Percentiles rank a stretch among this genome's conserved stretches.
Conservation (phyloP, 2,888 invertebrate species). For the Tigriopus californicus region DNA sequence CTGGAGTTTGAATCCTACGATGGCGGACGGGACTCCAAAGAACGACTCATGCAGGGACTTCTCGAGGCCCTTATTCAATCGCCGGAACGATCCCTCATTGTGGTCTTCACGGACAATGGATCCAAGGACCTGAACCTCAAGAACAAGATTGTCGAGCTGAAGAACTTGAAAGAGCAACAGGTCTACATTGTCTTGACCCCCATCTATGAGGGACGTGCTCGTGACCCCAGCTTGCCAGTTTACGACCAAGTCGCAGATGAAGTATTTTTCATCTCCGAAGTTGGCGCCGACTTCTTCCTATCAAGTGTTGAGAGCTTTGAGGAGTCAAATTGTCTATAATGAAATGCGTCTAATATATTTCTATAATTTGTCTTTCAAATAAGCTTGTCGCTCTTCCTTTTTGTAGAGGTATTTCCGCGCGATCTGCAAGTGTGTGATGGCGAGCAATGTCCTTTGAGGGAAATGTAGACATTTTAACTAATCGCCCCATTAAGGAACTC, state of each 20-base stretch:
- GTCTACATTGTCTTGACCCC: conserved; percentile 14
- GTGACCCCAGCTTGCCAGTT: conserved; percentile 6
- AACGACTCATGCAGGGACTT: conserved; percentile 11
- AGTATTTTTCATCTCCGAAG: conserved; percentile 8
- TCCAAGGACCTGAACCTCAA: conserved; percentile 12
- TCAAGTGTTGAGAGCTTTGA: conserved; percentile 6
- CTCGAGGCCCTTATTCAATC: background rate
- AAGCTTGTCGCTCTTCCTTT: no score
- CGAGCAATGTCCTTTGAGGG: no score
- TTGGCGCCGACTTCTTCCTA: conserved; percentile 5
- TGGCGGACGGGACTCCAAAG: conserved; percentile 14
- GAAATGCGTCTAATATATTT: background rate
- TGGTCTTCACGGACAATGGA: conserved; percentile 16
- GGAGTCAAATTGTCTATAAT: conserved; percentile 8
- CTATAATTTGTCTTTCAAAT: background rate
- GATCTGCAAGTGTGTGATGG: no score
- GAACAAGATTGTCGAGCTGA: conserved; percentile 2
- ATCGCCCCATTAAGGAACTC: no score
- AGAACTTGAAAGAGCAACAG: background rate
- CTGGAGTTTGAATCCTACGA: conserved; percentile 15
- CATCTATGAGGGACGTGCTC: conserved; percentile 8
- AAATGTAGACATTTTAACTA: no score
- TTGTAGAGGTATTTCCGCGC: no score
- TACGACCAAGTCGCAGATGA: conserved; percentile 4
- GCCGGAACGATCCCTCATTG: conserved; percentile 8